These are phyloP conservation scores for Sus scrofa DNA, from an alignment of 2,113 vertebrate species.

Conservation along the genomic window DNA sequence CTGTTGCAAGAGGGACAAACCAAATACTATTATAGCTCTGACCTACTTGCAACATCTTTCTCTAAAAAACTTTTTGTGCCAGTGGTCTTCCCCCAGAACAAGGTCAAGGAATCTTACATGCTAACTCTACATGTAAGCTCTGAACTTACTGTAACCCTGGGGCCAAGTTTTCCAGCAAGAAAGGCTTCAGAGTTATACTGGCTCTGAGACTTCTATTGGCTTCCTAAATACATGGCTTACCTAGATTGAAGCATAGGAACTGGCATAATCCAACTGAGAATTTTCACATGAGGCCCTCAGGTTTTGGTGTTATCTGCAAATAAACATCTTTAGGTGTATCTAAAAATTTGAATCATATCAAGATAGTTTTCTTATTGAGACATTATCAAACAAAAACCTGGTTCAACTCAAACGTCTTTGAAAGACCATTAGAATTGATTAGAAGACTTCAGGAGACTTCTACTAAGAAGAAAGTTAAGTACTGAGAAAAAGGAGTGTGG, in stretches of 20 bases:
- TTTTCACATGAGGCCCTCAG: background rate
- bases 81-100: background rate
- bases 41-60: background rate
- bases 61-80: background rate
- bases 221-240: background rate
- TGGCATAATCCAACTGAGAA: background rate
- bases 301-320: background rate
- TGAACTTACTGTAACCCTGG: background rate
- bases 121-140: background rate
- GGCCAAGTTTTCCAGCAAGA: background rate
- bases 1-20: background rate
- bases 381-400: background rate
- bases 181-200: background rate
- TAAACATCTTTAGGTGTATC: background rate
- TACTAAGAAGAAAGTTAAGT: background rate
- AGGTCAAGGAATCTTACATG: too few species aligned
- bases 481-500: background rate
- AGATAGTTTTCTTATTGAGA: background rate
- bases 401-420: constrained; percentile 18
- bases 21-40: background rate
- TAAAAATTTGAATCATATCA: background rate
- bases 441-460: background rate
- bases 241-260: background rate
- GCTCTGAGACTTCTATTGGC: background rate
- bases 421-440: background rate